Evolutionary conservation across 2,888 invertebrate genomes (phyloP).

Genomic region (Tetranychus truncatus): DNA sequence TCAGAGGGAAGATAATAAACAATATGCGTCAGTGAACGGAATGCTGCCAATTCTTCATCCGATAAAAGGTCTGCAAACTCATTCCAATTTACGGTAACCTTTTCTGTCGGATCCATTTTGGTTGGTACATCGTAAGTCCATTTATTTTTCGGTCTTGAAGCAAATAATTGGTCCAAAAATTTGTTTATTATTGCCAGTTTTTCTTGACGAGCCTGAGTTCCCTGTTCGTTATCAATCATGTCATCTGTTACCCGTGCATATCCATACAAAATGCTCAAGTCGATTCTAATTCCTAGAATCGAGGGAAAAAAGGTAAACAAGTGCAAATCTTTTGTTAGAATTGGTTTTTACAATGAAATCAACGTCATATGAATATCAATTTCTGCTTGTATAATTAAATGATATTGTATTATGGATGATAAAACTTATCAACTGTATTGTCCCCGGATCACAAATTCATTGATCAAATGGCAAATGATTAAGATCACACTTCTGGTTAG

Average conservation of each 20-base stretch:
- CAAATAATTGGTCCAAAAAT: conserved; percentile 4
- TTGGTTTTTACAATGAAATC: neutral
- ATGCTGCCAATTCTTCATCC: conserved; percentile 3
- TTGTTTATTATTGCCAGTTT: neutral
- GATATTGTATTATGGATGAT: neutral
- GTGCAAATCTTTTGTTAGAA: neutral
- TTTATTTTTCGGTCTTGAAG: neutral
- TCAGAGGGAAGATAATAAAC: conserved; percentile 10
- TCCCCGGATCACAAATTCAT: too few relatives aligned
- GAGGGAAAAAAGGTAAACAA: neutral
- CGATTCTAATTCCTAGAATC: conserved; percentile 2
- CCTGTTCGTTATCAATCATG: neutral
- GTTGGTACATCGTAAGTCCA: conserved; percentile 9
- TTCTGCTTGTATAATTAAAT: neutral
- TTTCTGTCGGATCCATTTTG: neutral
- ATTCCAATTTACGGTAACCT: neutral
- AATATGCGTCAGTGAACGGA: neutral
- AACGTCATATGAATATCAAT: neutral
- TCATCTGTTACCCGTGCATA: conserved; percentile 8
- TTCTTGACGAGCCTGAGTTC: neutral
- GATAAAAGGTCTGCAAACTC: neutral
- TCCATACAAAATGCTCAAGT: conserved; percentile 10
- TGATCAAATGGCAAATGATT: too few relatives aligned
- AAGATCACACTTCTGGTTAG: too few relatives aligned
- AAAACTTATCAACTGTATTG: neutral